phyloP scores from a whole-genome alignment of 2,888 invertebrate genomes.

The Agrenia bidenticulata region DNA sequence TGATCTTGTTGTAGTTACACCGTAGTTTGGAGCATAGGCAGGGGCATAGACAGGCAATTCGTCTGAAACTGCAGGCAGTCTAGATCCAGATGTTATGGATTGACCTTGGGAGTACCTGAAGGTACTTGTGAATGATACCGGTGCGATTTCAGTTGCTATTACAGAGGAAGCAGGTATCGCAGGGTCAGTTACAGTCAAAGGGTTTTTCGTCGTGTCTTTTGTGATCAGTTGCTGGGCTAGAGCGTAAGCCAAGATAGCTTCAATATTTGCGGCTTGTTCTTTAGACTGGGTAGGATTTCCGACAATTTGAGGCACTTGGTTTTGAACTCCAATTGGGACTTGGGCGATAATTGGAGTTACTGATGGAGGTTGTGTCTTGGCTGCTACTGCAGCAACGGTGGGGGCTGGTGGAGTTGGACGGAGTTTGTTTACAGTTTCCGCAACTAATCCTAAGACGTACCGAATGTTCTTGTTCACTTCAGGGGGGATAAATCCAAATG shows the following conservation, averaged over 20 bases:
- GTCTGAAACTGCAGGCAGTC: not conserved
- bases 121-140: not conserved
- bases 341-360: not conserved
- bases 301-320: not conserved
- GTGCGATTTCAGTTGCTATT: not conserved
- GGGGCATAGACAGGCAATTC: slow-evolving; percentile 14
- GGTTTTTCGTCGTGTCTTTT: too few relatives aligned
- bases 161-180: not conserved
- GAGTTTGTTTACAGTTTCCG: slow-evolving; percentile 8
- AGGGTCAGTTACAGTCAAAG: not conserved
- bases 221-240: not conserved
- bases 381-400: not conserved
- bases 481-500: slow-evolving; percentile 28
- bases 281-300: not conserved
- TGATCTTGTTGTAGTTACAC: not conserved
- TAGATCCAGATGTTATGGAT: not conserved
- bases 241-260: not conserved
- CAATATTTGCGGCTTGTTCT: not conserved
- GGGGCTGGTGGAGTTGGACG: not conserved
- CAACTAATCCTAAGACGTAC: slow-evolving; percentile 12
- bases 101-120: slow-evolving; percentile 5
- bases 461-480: slow-evolving; percentile 24
- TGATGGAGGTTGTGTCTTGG: not conserved
- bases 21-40: slow-evolving; percentile 16
- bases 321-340: not conserved